Evolutionary conservation across 2,113 vertebrate species (phyloP).

Genomic region (Tachysurus fulvidraco): DNA sequence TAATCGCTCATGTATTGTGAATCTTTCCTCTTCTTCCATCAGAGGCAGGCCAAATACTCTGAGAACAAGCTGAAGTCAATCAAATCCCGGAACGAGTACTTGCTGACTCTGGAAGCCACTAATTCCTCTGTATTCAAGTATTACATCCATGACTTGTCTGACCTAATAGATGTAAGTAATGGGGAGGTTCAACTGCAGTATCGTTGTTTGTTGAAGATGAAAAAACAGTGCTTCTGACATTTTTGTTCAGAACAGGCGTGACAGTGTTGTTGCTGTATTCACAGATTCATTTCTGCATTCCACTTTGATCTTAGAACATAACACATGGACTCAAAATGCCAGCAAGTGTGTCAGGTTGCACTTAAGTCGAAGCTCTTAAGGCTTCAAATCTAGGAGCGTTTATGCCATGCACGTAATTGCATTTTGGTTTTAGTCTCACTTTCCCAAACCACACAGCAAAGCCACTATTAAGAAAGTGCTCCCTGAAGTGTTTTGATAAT

Average conservation of each 20-base stretch:
- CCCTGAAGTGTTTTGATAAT: slow-evolving; percentile 38
- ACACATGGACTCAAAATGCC: background rate
- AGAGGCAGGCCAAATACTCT: slow-evolving; percentile 98
- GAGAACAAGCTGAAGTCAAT: slow-evolving; percentile 99
- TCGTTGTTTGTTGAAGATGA: slow-evolving; percentile 3
- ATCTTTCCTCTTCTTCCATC: slow-evolving; percentile 56
- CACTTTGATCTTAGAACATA: slow-evolving; percentile 14
- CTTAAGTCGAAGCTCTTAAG: slow-evolving; percentile 38
- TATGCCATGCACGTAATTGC: slow-evolving; percentile 17
- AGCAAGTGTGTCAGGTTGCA: slow-evolving; percentile 21
- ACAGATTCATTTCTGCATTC: background rate
- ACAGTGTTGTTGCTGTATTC: background rate
- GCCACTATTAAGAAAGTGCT: slow-evolving; percentile 41
- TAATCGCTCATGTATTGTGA: background rate
- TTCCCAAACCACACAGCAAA: slow-evolving; percentile 22
- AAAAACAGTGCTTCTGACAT: slow-evolving; percentile 22
- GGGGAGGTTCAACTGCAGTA: background rate
- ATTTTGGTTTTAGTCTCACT: slow-evolving; percentile 36
- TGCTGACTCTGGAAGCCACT: slow-evolving; percentile 95
- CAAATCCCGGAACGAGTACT: slow-evolving; percentile 97
- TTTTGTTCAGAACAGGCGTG: background rate
- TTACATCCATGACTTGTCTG: slow-evolving; percentile 96
- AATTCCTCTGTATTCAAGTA: slow-evolving; percentile 98
- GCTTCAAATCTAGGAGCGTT: slow-evolving; percentile 14
- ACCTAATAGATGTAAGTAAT: slow-evolving; percentile 96